Percentiles rank a stretch among this genome's conserved stretches.
Evolutionary conservation across 2,888 invertebrate genomes (phyloP).

Genomic region (Meta bourneti): DNA sequence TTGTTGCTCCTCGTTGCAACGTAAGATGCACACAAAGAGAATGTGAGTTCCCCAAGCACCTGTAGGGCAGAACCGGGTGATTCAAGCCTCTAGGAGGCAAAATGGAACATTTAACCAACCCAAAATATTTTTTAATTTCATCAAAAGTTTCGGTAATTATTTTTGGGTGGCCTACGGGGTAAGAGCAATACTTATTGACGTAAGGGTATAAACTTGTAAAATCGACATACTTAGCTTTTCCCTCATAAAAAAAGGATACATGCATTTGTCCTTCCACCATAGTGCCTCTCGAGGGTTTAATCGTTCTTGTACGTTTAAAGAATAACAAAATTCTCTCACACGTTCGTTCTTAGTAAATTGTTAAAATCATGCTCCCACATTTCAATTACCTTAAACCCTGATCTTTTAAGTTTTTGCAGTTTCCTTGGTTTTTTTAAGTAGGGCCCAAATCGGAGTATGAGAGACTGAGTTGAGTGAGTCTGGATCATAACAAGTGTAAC

Average conservation of each 20-base stretch:
- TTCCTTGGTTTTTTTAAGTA: too few relatives aligned
- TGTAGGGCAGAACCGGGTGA: slow-evolving; percentile 79
- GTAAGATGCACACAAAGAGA: slow-evolving; percentile 78
- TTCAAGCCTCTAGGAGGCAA: slow-evolving; percentile 78
- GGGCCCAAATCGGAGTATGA: too few relatives aligned
- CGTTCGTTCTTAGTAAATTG: too few relatives aligned
- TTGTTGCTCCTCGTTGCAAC: slow-evolving; percentile 76
- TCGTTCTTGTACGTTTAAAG: too few relatives aligned
- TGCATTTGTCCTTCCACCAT: slow-evolving; percentile 78
- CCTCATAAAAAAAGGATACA: slow-evolving; percentile 59
- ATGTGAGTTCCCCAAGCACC: slow-evolving; percentile 77
- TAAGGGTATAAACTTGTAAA: slow-evolving; percentile 78
- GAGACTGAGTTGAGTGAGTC: too few relatives aligned
- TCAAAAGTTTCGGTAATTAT: slow-evolving; percentile 47
- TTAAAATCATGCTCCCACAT: too few relatives aligned
- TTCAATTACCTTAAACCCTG: too few relatives aligned
- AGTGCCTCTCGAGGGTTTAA: slow-evolving; percentile 78
- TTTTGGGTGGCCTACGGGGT: slow-evolving; percentile 78
- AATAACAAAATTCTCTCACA: too few relatives aligned
- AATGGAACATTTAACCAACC: slow-evolving; percentile 78
- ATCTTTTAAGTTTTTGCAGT: too few relatives aligned
- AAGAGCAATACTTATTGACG: slow-evolving; percentile 77
- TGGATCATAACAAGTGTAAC: too few relatives aligned
- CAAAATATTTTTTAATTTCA: slow-evolving; percentile 77
- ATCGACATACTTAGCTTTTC: slow-evolving; percentile 77